Conservation (phyloP, 2,113 vertebrate genomes). For the Gnathonemus echidnorhynchus region DNA sequence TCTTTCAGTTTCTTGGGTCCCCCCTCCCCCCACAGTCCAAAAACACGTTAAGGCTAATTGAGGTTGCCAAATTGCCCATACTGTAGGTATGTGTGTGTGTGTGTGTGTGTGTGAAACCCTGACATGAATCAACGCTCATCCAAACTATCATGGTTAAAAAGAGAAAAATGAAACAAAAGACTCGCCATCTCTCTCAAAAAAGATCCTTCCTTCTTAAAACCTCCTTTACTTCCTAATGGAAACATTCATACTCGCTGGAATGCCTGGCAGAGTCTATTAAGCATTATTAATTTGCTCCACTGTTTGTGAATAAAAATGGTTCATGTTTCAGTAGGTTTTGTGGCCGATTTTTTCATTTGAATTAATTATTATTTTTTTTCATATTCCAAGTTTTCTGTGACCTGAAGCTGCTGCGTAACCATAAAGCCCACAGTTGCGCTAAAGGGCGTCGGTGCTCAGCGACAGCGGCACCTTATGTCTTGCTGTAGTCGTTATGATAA, state of each 20-base stretch:
- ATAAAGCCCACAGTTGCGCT: not conserved
- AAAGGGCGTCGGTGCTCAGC: not conserved
- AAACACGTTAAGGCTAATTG: not conserved
- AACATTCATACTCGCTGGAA: not conserved
- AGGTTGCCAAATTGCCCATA: not conserved
- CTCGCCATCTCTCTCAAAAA: not conserved
- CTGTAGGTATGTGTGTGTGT: too few relatives aligned
- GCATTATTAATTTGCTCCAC: conserved; percentile 11
- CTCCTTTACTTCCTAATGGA: not conserved
- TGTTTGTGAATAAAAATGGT: conserved; percentile 11
- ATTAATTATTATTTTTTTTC: not conserved
- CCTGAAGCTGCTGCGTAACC: not conserved
- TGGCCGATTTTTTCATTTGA: not conserved
- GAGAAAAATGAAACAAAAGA: not conserved
- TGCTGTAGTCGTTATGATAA: not conserved
- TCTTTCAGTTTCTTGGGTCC: too few relatives aligned
- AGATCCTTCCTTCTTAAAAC: not conserved
- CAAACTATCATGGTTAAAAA: not conserved
- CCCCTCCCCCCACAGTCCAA: not conserved
- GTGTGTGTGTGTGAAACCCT: not conserved
- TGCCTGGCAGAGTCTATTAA: conserved; percentile 15
- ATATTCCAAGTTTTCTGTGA: not conserved
- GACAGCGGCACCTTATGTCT: too few relatives aligned
- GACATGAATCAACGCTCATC: not conserved
- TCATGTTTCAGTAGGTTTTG: not conserved